Base-by-base conservation (phyloP, 2,797 vertebrate genomes). In the Oceanodroma leucorhoa region DNA sequence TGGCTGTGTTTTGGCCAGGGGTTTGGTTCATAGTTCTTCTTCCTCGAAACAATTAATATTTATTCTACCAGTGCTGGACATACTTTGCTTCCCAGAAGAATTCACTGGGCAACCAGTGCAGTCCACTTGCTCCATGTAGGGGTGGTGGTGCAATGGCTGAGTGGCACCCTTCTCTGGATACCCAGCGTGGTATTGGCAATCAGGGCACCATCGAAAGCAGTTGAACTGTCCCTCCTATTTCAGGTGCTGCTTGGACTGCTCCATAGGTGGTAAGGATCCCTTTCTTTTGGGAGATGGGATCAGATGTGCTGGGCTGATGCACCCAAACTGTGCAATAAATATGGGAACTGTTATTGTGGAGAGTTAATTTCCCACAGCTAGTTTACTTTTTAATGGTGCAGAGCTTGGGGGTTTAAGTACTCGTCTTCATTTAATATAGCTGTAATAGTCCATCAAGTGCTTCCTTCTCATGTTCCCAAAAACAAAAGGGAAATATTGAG, bases 141-240 rank as follows among this genome's bases (percentile, higher is more conserved):
- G 7, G 3, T 32, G 20, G n/a, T 36, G 27, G 30, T 82, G 16
- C 43, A 67, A 41, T 20, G 38, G 12, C n/a, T 36, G 20, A 8
- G 2, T 71, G 30, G 21, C 43, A 69, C 8, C 16, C 7, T 66
- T 58, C 11, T 46, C 38, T 62, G 46, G 24, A 18, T 32, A 38
- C 3, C 6, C 32, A 45, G 16, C 10, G 8, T 43, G 24, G 4
- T 53, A 36, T 2, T 30, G 20, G 8, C 14, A 41, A 34, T 26
- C 51, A 58, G 20, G 20, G 55, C 34, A 40, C 34, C 38, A 65
- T 4, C 1, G 5, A 2, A 40, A 53, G 22, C 0, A 1, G 13
- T 18, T 86, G 30, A 58, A 71, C 18, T 41, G 8, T 57, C 8
- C 10, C 17, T 22, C 14, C 17, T 57, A 36, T 45, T 86, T 73